Evolutionary conservation across 64 coral and sea anemone species (phyloP), one percentile per base, ranked within the genome.

Genomic region (Stichodactyla helianthus): DNA sequence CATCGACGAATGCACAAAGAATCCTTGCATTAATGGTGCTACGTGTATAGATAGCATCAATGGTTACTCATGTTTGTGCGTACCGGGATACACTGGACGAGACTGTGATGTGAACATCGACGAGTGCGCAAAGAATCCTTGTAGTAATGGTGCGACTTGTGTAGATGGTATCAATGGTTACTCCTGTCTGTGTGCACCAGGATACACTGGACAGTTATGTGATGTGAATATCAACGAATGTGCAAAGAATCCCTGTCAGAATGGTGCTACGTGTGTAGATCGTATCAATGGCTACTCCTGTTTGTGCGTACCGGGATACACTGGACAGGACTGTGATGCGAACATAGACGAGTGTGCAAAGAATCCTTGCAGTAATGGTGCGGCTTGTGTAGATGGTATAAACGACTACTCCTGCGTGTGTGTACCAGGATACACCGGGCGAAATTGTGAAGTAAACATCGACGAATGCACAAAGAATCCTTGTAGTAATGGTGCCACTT

Each of bases 71-170:
- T 77, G 71, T n/a, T 6, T 23, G 27, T 77, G 71, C 71, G 22
- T 6, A 26, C 22, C 23, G 22, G 71, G 71, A 28, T 77, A 31
- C 13, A 77, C 19, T n/a, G 71, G 71, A 50, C 6, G 14, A 28
- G 23, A 77, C 35, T 77, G 76, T 79, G 76, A 14, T 15, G 50
- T 50, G 27, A 51, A 79, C 27, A 79, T 79, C 76, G 16, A 79
- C 76, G 76, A 79, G 26, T 79, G 76, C 50, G 26, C 50, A 51
- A 79, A 79, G 76, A 79, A 79, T 31, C 76, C 76, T 9, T 79
- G 76, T 50, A n/a, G 31, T 14, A 79, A 79, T 50, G 76, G 76
- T 4, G 76, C 28, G 4, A 31, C 26, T 15, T 79, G 76, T 50
- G 50, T 79, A 31, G 76, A 79, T 79, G 76, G 76, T 6, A 18